phyloP scores from a whole-genome alignment of 2,888 invertebrate genomes.

The Conops quadrifasciatus region DNA sequence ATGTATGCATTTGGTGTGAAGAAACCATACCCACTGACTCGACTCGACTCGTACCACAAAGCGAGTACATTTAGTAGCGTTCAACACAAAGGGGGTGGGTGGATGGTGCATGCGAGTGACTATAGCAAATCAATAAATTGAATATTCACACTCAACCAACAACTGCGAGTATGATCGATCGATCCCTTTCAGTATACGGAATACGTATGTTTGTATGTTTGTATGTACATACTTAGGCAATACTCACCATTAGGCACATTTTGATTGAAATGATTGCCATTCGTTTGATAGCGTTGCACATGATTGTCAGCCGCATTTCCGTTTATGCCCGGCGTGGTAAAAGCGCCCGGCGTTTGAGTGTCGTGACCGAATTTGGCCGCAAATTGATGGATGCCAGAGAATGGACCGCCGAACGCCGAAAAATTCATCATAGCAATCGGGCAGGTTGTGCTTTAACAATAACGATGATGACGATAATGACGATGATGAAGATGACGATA shows the following conservation, averaged over 20 bases:
- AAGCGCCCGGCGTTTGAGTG: constrained; percentile 63
- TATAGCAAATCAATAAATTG: constrained; percentile 31
- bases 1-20: constrained; percentile 8
- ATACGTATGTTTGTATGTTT: too few relatives aligned
- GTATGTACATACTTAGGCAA: too few relatives aligned
- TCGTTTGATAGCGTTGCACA: constrained; percentile 65
- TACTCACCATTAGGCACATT: constrained; percentile 64
- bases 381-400: constrained; percentile 66
- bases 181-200: too few relatives aligned
- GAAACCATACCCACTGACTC: background rate
- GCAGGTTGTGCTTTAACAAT: too few relatives aligned
- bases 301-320: constrained; percentile 62
- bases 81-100: constrained; percentile 14
- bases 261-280: constrained; percentile 66
- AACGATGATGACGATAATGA: constrained; percentile 25
- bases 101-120: constrained; percentile 20
- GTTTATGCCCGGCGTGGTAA: constrained; percentile 61
- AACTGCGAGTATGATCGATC: background rate
- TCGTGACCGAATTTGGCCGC: constrained; percentile 65
- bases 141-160: constrained; percentile 19
- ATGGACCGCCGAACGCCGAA: constrained; percentile 65
- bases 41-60: too few relatives aligned
- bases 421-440: constrained; percentile 64
- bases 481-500: too few relatives aligned
- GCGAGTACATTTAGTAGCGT: background rate